A percentile compares a stretch with the other conserved stretches of the same genome.
Conservation (phyloP, 2,797 vertebrate genomes). For the Takifugu rubripes region DNA sequence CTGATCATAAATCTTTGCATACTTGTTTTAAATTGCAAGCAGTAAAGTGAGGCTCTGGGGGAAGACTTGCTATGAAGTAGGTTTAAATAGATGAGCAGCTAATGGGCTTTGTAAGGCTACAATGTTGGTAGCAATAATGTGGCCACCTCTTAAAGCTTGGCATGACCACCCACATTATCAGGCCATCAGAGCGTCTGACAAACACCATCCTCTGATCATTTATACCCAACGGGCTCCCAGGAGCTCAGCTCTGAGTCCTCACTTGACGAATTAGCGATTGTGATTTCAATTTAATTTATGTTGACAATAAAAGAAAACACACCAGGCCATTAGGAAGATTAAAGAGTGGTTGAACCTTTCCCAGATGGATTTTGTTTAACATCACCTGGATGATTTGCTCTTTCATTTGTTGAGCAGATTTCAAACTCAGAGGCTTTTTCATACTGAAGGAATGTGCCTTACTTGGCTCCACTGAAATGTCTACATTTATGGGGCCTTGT, state of each 20-base stretch:
- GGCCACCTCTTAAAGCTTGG: constrained; percentile 53
- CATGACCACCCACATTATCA: constrained; percentile 54
- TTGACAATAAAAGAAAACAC: constrained; percentile 19
- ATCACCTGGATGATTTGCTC: constrained; percentile 26
- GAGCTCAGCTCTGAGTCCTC: constrained; percentile 31
- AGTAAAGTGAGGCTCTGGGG: constrained; percentile 35
- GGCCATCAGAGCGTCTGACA: constrained; percentile 53
- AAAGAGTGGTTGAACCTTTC: constrained; percentile 17
- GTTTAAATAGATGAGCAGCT: constrained; percentile 68
- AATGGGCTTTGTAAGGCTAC: constrained; percentile 66
- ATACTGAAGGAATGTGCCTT: constrained; percentile 67
- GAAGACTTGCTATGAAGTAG: constrained; percentile 45
- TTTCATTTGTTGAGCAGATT: constrained; percentile 34
- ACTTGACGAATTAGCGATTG: constrained; percentile 30
- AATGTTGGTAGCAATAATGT: constrained; percentile 52
- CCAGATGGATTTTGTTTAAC: constrained; percentile 37
- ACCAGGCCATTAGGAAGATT: constrained; percentile 20
- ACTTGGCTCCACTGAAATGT: constrained; percentile 66
- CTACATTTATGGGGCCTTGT: constrained; percentile 57
- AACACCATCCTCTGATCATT: constrained; percentile 32
- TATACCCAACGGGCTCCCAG: constrained; percentile 36
- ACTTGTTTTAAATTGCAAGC: constrained; percentile 6
- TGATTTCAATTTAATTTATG: constrained; percentile 17
- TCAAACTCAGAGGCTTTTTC: constrained; percentile 43
- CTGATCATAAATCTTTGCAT: constrained; percentile 1